A percentile compares a stretch with the other conserved stretches of the same genome.
Evolutionary conservation across 2,797 vertebrate genomes (phyloP).

Genomic region (Melanotaenia trifasciata): DNA sequence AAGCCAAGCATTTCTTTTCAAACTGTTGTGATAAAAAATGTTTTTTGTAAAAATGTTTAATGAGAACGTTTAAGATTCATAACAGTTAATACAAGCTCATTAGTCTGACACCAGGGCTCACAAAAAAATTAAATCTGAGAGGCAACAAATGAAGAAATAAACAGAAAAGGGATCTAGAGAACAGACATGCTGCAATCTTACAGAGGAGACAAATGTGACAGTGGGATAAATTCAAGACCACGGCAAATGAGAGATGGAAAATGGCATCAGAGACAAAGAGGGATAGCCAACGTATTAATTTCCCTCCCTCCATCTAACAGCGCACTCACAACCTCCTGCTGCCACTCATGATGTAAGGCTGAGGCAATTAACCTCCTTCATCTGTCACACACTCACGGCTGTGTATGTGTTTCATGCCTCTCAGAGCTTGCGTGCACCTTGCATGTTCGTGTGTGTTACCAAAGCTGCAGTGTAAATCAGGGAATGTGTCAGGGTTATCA

Average conservation of each 20-base stretch:
- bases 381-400: conserved; percentile 53
- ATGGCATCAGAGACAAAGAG: conserved; percentile 60
- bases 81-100: not conserved
- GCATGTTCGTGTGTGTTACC: conserved; percentile 1
- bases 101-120: not conserved
- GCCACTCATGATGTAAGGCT: conserved; percentile 74
- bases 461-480: not conserved
- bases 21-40: not conserved
- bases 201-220: conserved; percentile 29
- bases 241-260: conserved; percentile 52
- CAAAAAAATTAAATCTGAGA: not conserved
- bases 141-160: not conserved
- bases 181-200: conserved; percentile 9
- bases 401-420: not conserved
- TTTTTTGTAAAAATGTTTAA: not conserved
- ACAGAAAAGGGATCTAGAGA: not conserved
- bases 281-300: conserved; percentile 60
- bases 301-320: conserved; percentile 56
- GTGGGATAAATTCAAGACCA: conserved; percentile 25
- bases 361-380: conserved; percentile 78
- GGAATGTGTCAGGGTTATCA: not conserved
- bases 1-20: too few species aligned
- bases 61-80: conserved; percentile 9
- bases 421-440: not conserved
- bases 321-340: conserved; percentile 62